These are phyloP conservation scores for Microtus pennsylvanicus DNA, from an alignment of 2,113 vertebrate species.

Conservation along the genomic window DNA sequence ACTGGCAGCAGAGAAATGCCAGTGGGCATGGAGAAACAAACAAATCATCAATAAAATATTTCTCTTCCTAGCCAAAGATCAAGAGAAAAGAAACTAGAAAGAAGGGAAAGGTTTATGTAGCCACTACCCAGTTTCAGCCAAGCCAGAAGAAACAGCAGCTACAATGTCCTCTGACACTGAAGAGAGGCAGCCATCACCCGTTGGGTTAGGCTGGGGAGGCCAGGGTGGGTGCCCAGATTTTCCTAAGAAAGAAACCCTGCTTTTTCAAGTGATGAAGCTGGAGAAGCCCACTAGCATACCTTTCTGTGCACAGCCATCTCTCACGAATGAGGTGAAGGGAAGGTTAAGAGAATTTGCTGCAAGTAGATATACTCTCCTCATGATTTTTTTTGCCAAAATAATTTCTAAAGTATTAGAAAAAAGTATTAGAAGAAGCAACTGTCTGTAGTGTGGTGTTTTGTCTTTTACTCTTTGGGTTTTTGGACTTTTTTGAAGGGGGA, in stretches of 20 bases:
- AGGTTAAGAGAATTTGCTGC: not conserved
- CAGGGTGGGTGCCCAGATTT: not conserved
- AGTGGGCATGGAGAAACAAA: not conserved
- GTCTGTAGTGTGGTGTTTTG: no score
- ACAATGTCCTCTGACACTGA: not conserved
- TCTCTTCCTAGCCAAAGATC: not conserved
- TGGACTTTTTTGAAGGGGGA: no score
- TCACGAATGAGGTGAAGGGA: not conserved
- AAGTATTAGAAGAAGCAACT: not conserved
- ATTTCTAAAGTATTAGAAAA: not conserved
- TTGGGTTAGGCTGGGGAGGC: not conserved
- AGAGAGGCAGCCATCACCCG: not conserved
- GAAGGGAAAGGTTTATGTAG: not conserved
- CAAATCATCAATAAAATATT: not conserved
- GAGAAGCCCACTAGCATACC: not conserved
- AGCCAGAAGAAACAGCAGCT: not conserved
- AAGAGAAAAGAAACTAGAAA: not conserved
- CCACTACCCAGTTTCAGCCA: not conserved
- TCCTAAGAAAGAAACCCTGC: not conserved
- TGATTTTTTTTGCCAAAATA: not conserved
- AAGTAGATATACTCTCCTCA: not conserved
- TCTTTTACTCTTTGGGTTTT: no score
- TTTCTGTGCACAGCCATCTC: not conserved
- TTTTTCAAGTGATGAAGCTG: not conserved
- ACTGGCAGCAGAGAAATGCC: not conserved